Conservation (phyloP, 2,113 vertebrate genomes). For the Dunckerocampus dactyliophorus region DNA sequence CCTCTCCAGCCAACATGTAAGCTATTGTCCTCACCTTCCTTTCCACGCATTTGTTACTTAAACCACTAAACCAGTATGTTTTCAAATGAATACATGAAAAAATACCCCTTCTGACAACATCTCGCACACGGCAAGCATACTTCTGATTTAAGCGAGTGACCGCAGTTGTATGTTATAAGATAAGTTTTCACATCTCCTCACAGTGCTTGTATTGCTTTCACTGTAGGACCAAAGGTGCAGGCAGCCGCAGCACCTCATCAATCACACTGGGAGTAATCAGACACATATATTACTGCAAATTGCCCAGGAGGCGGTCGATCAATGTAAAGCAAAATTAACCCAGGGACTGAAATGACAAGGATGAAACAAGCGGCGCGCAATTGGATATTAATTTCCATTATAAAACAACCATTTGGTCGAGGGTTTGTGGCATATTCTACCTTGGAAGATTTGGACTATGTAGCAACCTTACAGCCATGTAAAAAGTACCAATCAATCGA, state of each 20-base stretch:
- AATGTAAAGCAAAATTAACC: constrained; percentile 64
- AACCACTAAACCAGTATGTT: constrained; percentile 29
- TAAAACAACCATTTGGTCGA: constrained; percentile 42
- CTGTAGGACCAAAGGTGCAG: constrained; percentile 18
- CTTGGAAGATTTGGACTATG: not conserved
- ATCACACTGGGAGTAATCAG: constrained; percentile 56
- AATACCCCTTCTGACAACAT: constrained; percentile 14
- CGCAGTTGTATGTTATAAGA: not conserved
- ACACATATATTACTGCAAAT: constrained; percentile 56
- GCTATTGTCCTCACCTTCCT: constrained; percentile 24
- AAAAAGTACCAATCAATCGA: not conserved
- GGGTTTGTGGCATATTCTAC: constrained; percentile 24
- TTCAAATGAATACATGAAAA: constrained; percentile 37
- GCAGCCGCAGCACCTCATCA: constrained; percentile 50
- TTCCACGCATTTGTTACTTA: constrained; percentile 26
- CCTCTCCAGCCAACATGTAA: constrained; percentile 13
- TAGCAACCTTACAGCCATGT: not conserved
- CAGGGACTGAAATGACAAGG: constrained; percentile 58
- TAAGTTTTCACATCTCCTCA: not conserved
- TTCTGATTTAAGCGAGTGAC: constrained; percentile 6
- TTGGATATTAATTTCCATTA: constrained; percentile 56
- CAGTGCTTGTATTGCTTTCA: constrained; percentile 7
- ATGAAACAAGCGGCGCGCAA: constrained; percentile 53
- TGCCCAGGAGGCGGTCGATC: constrained; percentile 55
- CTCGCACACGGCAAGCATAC: constrained; percentile 5